Evolutionary conservation across 2,888 invertebrate genomes (phyloP), one percentile per base, ranked within the genome.

Genomic region (Chaitophorus viminalis): DNA sequence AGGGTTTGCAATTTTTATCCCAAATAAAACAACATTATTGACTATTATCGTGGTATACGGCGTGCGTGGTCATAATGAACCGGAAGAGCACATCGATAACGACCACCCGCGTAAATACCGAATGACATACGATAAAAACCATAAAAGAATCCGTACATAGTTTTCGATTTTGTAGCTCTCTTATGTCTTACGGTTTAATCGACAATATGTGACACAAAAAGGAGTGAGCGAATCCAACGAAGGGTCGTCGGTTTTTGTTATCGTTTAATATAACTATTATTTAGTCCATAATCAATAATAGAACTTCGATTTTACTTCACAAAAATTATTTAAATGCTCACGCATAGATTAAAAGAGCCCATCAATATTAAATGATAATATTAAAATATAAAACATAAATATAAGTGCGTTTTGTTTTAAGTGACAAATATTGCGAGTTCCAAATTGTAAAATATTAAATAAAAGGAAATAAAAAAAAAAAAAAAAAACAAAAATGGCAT

Each of bases 31-130:
- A 46, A 46, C 11, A 68, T 46, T 82, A 68, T 70, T 21, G 31
- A 82, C 46, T 31, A 82, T 82, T 82, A 82, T 46, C 46, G 52
- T 81, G n/a, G 39, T 31, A 46, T 46, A n/a, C n/a, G 31, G 29
- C 70, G 36, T 0, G 36, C 25, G 29, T 18, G 75, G 76, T 76
- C 25, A 74, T 75, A 84, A 76, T 76, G 68, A 85, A 68, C 85
- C 85, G 76, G 85, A 85, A 85, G 76, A 60, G 68, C 46, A 81
- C 65, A 29, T 81, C 68, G 77, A 36, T 79, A 46, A 77, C 65
- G 77, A 84, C 76, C 84, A 68, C 77, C 77, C 77, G 75, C 74
- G 74, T 74, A 83, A 68, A 70, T 82, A 82, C 52, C 70, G 70
- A 82, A 81, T 70, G 6, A 31, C 46, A 81, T 68, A 31, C n/a